Base-by-base conservation (phyloP, 2,797 vertebrate species). In the Onychomys leucogaster region DNA sequence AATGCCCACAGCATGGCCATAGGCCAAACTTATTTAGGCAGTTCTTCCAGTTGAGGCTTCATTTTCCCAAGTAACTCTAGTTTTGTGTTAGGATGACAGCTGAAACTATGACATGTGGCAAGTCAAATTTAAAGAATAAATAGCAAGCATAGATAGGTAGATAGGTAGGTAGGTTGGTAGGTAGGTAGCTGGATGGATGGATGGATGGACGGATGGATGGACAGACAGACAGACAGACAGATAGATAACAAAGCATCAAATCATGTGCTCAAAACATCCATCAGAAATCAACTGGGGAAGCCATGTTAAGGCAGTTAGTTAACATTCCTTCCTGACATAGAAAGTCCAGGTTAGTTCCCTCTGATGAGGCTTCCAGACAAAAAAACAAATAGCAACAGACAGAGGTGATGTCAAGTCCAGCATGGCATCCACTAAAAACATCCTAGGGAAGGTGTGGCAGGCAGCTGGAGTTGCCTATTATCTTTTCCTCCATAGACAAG, bases 131-230 rank as follows among this genome's bases (percentile, higher is more conserved):
- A 69, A 86, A 37, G 32, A 69, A n/a, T 67, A 63, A 32, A 5
- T 19, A 55, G 14, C 14, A 55, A 65, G 11, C 4, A 83, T 25
- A 81, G 34, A 11, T 5, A 57, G 34, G 37, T 59, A 61, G 16
- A 16, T 12, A 13, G 37, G 7, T 25, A 1, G 1, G 25, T 29
- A 9, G 65, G 7, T n/a, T 2, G 67, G 3, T 37, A 3, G 23
- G 14, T 27, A 7, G 10, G 5, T 73, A 12, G 9, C 12, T 75
- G 21, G 73, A 27, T 75, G 6, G 69, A 23, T n/a, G 17, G 69
- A 10, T 12, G 23, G 17, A 73, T 41, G 2, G 21, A 14, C 27
- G 13, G 12, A 25, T 21, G 43, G 46, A 32, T 32, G 19, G 46
- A 43, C 2, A 29, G 13, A 63, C 4, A 43, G 57, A 83, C 1